Conservation (phyloP, 2,113 vertebrate genomes). For the Leucopsar rothschildi region DNA sequence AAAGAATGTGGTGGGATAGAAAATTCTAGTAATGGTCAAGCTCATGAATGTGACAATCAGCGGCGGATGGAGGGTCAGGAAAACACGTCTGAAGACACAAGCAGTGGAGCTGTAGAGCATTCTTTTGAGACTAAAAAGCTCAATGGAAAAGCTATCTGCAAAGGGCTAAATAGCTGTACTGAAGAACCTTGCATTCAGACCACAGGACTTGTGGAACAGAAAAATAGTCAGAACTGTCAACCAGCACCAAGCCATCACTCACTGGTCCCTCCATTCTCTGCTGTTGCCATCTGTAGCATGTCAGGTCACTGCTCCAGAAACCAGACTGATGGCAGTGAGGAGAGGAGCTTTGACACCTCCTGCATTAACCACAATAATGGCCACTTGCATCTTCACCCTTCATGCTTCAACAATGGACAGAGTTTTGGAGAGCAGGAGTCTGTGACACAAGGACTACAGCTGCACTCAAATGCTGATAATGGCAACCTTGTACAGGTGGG, state of each 20-base stretch:
- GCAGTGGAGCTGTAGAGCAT: slow-evolving; percentile 61
- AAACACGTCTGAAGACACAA: slow-evolving; percentile 61
- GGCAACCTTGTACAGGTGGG: slow-evolving; percentile 62
- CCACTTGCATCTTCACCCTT: slow-evolving; percentile 70
- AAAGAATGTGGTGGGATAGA: slow-evolving; percentile 64
- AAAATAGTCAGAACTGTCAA: slow-evolving; percentile 60
- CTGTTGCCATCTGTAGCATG: slow-evolving; percentile 56
- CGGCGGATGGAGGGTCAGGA: slow-evolving; percentile 61
- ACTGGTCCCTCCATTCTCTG: slow-evolving; percentile 53
- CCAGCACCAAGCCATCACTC: slow-evolving; percentile 55
- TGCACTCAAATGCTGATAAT: slow-evolving; percentile 62
- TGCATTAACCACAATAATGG: slow-evolving; percentile 78
- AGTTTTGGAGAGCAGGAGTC: slow-evolving; percentile 69
- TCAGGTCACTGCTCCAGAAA: slow-evolving; percentile 70
- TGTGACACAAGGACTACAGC: slow-evolving; percentile 61
- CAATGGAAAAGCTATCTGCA: slow-evolving; percentile 77
- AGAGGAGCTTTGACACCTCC: slow-evolving; percentile 68
- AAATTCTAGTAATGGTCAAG: slow-evolving; percentile 57
- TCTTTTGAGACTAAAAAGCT: slow-evolving; percentile 78
- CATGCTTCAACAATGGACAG: slow-evolving; percentile 73
- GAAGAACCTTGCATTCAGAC: slow-evolving; percentile 69
- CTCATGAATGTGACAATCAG: slow-evolving; percentile 60
- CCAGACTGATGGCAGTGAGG: slow-evolving; percentile 74
- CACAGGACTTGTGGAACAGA: slow-evolving; percentile 48
- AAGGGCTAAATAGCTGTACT: slow-evolving; percentile 64